These are phyloP conservation scores for Drosophila paucipuncta DNA, from an alignment of 2,888 invertebrate genomes.

Conservation along the genomic window DNA sequence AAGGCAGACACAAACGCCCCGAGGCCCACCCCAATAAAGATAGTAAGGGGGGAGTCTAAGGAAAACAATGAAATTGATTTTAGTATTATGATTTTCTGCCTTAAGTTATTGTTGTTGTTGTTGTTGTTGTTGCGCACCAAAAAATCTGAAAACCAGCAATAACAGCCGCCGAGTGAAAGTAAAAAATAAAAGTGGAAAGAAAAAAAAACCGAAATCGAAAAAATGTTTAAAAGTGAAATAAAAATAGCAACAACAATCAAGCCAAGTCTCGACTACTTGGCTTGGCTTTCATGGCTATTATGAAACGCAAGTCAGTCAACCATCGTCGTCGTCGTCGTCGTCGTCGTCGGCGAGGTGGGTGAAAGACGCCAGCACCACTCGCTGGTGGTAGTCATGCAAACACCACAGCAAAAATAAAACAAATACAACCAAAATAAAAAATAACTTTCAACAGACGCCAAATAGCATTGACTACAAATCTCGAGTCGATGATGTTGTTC, in stretches of 20 bases:
- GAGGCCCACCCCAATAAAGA: neutral
- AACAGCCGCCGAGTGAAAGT: slow-evolving; percentile 64
- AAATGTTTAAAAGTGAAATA: slow-evolving; percentile 69
- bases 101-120: slow-evolving; percentile 13
- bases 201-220: slow-evolving; percentile 10
- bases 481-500: slow-evolving; percentile 64
- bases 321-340: slow-evolving; percentile 45
- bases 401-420: slow-evolving; percentile 8
- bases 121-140: slow-evolving; percentile 45
- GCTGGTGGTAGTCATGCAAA: neutral
- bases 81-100: slow-evolving; percentile 29
- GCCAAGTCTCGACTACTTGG: slow-evolving; percentile 50
- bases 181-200: slow-evolving; percentile 47
- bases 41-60: slow-evolving; percentile 9
- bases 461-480: slow-evolving; percentile 71
- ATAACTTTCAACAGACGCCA: slow-evolving; percentile 69
- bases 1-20: slow-evolving; percentile 54
- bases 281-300: slow-evolving; percentile 77
- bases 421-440: neutral
- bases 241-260: slow-evolving; percentile 49
- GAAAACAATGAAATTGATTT: slow-evolving; percentile 73
- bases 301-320: slow-evolving; percentile 76
- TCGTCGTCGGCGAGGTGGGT: slow-evolving; percentile 34
- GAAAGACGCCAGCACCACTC: slow-evolving; percentile 14
- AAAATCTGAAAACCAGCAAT: slow-evolving; percentile 54